Evolutionary conservation across 2,797 vertebrate species (phyloP).

Genomic region (Pseudotriccus pelzelni): DNA sequence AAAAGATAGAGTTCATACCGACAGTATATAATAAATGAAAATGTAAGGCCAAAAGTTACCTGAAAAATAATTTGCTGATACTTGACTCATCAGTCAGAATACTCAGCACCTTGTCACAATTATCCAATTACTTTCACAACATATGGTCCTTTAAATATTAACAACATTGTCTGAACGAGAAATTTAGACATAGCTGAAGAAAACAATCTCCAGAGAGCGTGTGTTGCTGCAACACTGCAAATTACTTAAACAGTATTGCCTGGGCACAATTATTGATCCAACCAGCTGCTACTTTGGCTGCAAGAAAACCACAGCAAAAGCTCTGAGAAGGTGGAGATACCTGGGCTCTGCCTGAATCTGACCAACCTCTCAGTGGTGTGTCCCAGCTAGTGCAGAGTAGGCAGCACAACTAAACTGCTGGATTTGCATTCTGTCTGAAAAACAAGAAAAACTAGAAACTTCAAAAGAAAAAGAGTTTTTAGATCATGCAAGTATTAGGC

Average conservation of each 20-base stretch:
- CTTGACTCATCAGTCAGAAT: not conserved
- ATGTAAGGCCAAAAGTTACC: not conserved
- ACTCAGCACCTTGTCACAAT: not conserved
- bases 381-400: not conserved
- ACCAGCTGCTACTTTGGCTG: not conserved
- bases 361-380: not conserved
- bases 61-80: not conserved
- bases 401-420: not conserved
- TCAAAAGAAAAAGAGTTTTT: not conserved
- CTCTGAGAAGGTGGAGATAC: not conserved
- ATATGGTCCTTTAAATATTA: not conserved
- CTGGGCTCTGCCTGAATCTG: not conserved
- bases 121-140: not conserved
- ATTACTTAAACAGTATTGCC: not conserved
- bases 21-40: not conserved
- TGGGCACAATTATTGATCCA: not conserved
- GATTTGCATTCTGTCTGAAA: not conserved
- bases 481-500: not conserved
- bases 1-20: not conserved
- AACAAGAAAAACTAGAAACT: not conserved
- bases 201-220: not conserved
- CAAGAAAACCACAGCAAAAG: not conserved
- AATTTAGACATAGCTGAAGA: not conserved
- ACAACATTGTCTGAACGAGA: not conserved
- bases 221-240: not conserved